Evolutionary conservation across 2,113 vertebrate species (phyloP).

Genomic region (Arvicanthis niloticus): DNA sequence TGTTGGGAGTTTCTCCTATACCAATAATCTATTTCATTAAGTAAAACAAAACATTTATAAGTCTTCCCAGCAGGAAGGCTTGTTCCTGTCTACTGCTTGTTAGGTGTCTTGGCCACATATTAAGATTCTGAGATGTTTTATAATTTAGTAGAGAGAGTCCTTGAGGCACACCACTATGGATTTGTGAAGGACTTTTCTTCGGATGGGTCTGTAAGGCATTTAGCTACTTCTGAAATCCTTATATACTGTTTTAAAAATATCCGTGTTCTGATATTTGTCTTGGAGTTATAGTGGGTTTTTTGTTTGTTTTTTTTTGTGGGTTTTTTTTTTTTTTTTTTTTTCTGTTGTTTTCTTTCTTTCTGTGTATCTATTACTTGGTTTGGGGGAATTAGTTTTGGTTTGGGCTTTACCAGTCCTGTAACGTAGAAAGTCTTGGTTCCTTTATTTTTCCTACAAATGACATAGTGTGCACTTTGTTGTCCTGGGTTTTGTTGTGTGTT

Average conservation of each 20-base stretch:
- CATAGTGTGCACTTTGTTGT: not conserved
- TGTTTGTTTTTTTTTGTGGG: too few species aligned
- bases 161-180: not conserved
- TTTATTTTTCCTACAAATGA: not conserved
- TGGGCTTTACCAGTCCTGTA: not conserved
- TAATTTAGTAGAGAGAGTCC: not conserved
- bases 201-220: not conserved
- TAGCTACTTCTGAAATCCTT: not conserved
- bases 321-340: too few species aligned
- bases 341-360: too few species aligned
- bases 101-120: not conserved
- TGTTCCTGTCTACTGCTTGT: not conserved
- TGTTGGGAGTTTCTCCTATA: not conserved
- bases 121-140: not conserved
- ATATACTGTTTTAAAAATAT: not conserved
- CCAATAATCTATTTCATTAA: not conserved
- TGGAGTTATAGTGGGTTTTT: too few species aligned
- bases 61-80: too few species aligned
- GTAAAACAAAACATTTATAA: not conserved
- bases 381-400: not conserved
- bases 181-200: not conserved
- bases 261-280: not conserved
- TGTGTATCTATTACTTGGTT: not conserved
- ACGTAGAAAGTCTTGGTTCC: not conserved
- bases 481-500: not conserved